Evolutionary conservation across 1,140 invertebrate species (phyloP).

Genomic region (Drosophila tropicalis): DNA sequence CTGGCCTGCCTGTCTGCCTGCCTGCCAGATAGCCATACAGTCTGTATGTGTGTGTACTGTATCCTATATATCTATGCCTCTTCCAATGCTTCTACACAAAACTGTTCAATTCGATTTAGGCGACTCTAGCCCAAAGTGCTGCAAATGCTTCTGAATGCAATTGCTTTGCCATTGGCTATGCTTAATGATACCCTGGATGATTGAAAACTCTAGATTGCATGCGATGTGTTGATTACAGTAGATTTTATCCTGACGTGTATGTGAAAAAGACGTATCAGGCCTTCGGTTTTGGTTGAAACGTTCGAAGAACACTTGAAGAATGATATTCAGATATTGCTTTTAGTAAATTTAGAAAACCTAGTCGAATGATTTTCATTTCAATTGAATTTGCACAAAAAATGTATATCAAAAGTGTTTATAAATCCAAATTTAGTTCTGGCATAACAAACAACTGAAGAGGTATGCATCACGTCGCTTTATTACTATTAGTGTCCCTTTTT

Average conservation of each 20-base stretch:
- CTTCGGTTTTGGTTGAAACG: too few relatives aligned
- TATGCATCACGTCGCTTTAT: neutral
- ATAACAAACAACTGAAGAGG: neutral
- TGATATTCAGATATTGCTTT: too few relatives aligned
- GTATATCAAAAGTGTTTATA: too few relatives aligned
- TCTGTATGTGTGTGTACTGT: neutral
- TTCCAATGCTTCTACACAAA: slow-evolving; percentile 53
- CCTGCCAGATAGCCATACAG: too few relatives aligned
- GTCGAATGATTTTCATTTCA: too few relatives aligned
- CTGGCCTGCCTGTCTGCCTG: slow-evolving; percentile 12
- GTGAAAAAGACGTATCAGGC: too few relatives aligned
- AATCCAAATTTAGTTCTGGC: too few relatives aligned
- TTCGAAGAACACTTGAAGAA: too few relatives aligned
- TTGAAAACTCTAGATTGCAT: slow-evolving; percentile 15
- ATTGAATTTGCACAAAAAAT: too few relatives aligned
- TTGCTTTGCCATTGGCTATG: slow-evolving; percentile 66
- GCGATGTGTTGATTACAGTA: slow-evolving; percentile 11
- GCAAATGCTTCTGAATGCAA: slow-evolving; percentile 70
- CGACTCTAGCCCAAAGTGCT: slow-evolving; percentile 54
- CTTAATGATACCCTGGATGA: slow-evolving; percentile 17
- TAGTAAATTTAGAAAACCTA: too few relatives aligned
- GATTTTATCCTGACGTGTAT: neutral
- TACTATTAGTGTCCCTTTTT: neutral
- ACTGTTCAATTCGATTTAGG: slow-evolving; percentile 73
- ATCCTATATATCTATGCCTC: neutral